Percentiles rank a stretch among this genome's conserved stretches.
These are phyloP conservation scores for Felis chaus DNA, from an alignment of 2,113 vertebrate species.

Conservation along the genomic window DNA sequence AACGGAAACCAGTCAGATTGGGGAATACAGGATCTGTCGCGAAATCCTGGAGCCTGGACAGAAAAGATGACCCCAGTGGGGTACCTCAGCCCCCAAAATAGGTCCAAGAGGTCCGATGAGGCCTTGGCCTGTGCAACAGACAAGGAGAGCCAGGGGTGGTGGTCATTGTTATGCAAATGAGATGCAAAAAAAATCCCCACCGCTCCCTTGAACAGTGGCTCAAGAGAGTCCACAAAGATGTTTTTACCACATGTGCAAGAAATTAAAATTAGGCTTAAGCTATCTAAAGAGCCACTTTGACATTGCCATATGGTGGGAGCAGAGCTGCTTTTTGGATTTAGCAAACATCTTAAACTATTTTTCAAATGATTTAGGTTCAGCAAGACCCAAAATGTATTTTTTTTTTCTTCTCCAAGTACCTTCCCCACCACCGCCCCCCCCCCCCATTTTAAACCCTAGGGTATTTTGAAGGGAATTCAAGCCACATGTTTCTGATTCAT, in stretches of 20 bases:
- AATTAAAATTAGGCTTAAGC: slow-evolving; percentile 78
- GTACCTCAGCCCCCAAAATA: background rate
- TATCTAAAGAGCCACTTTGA: slow-evolving; percentile 70
- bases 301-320: slow-evolving; percentile 69
- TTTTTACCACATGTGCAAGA: slow-evolving; percentile 78
- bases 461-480: slow-evolving; percentile 74
- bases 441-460: slow-evolving; percentile 59
- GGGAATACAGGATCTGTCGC: too few relatives aligned
- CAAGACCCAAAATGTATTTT: slow-evolving; percentile 61
- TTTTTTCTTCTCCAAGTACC: slow-evolving; percentile 51
- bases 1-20: background rate
- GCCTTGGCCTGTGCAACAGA: background rate
- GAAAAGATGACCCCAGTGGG: background rate
- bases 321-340: slow-evolving; percentile 65
- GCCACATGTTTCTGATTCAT: slow-evolving; percentile 77
- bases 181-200: background rate
- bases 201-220: slow-evolving; percentile 72
- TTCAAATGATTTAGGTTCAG: slow-evolving; percentile 79
- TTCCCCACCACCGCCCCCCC: background rate
- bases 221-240: slow-evolving; percentile 64
- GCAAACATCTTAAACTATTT: slow-evolving; percentile 78
- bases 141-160: background rate
- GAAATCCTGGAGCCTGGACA: background rate
- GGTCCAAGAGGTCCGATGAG: background rate
- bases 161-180: slow-evolving; percentile 68